Evolutionary conservation across 2,797 vertebrate species (phyloP).

Genomic region (Cossypha dichroa): DNA sequence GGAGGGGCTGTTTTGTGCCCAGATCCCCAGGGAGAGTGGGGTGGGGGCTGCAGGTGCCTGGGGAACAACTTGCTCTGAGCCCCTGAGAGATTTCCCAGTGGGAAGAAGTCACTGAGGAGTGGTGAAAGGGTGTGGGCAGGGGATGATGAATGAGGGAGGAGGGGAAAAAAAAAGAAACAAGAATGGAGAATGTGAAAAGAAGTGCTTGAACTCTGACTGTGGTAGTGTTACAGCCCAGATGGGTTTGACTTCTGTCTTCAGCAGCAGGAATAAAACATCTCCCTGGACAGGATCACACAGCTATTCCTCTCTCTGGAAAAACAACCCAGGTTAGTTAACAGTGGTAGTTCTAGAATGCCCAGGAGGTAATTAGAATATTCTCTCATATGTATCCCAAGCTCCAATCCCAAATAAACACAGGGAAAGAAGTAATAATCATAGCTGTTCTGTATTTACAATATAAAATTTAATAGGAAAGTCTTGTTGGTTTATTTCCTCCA

Average conservation of each 20-base stretch:
- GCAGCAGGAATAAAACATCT: neutral
- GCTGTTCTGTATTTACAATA: neutral
- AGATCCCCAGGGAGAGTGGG: neutral
- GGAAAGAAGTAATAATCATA: neutral
- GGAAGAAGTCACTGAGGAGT: neutral
- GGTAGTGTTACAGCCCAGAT: neutral
- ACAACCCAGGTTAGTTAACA: neutral
- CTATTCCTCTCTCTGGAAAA: neutral
- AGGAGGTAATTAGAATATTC: neutral
- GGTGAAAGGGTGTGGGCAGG: neutral
- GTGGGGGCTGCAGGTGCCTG: neutral
- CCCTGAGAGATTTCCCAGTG: neutral
- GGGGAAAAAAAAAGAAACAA: neutral
- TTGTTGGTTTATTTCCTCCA: neutral
- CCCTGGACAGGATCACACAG: neutral
- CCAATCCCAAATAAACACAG: neutral
- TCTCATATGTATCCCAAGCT: neutral
- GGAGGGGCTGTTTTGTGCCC: neutral
- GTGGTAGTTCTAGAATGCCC: neutral
- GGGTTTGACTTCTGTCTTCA: neutral
- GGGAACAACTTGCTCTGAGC: neutral
- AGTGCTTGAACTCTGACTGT: constrained; percentile 21
- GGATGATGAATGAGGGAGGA: constrained; percentile 49
- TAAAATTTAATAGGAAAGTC: neutral
- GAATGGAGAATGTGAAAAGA: constrained; percentile 36